Evolutionary conservation across 35 echinoderm and acorn worm genomes (phyloP), one percentile per base, ranked within the genome.

Genomic region (Lytechinus pictus): DNA sequence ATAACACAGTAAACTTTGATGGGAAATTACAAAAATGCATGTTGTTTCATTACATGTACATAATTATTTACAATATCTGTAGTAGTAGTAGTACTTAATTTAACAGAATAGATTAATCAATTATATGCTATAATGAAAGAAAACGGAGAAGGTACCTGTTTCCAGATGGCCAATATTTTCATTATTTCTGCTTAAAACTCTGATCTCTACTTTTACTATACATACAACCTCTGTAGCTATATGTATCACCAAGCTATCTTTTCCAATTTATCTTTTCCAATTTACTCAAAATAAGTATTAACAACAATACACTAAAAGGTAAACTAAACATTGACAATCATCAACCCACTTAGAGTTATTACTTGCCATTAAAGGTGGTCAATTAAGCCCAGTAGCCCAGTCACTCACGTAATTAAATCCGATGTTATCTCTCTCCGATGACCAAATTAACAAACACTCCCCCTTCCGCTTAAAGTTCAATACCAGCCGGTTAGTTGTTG

Each of bases 371-470:
- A 79, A 44, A 79, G 66, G 66, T 79, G 19, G 66, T n/a, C 66
- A 79, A n/a, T 79, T 27, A 79, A 79, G 66, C 66, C 19, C 66
- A 79, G 66, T 24, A 79, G 66, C n/a, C 66, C 66, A 24, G 66
- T 79, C 66, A 79, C 66, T 79, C 66, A 79, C 66, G 19, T 79
- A 79, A 79, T 79, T 79, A 79, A 79, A 5, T 27, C 66, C 0
- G 66, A 79, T 79, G 66, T 79, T 79, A 79, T 79, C 66, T 79
- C 66, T 6, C 66, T 24, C 8, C n/a, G 66, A 79, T 79, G 66
- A 79, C 66, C 19, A 79, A n/a, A 79, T 79, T 79, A 79, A 79
- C 66, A 79, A 79, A 79, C 66, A 79, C 66, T 79, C 66, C 66
- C 66, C 66, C 66, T 79, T 79, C 66, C 66, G n/a, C 19, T 79